Conservation (phyloP, 2,113 vertebrate genomes). For the Callaeas wilsoni region DNA sequence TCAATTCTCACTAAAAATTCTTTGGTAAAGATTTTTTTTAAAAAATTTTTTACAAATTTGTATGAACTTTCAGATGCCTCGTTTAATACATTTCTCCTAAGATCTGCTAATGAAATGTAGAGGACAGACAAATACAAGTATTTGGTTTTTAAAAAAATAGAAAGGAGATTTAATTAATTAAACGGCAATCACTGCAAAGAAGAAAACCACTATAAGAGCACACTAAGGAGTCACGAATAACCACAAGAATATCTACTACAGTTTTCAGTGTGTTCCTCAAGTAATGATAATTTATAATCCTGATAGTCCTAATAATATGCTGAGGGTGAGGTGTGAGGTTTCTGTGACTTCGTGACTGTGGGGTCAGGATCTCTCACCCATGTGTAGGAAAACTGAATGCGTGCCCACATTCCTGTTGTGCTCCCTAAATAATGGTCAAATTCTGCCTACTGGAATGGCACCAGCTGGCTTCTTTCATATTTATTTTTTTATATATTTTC, state of each 20-base stretch:
- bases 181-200: not conserved
- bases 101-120: slow-evolving; percentile 41
- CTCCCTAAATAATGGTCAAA: not conserved
- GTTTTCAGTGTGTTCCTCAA: slow-evolving; percentile 45
- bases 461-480: not conserved
- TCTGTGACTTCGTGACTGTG: not conserved
- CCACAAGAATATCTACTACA: slow-evolving; percentile 20
- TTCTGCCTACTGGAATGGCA: not conserved
- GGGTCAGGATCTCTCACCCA: not conserved
- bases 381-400: not conserved
- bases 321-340: not conserved
- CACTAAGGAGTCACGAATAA: not conserved
- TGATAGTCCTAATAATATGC: not conserved
- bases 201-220: slow-evolving; percentile 44
- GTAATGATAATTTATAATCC: slow-evolving; percentile 43
- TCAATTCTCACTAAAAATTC: slow-evolving; percentile 20
- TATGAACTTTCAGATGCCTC: slow-evolving; percentile 35
- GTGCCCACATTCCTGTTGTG: not conserved
- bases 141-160: not conserved
- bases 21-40: slow-evolving; percentile 27
- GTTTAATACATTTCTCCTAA: slow-evolving; percentile 47
- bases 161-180: not conserved
- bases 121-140: slow-evolving; percentile 10
- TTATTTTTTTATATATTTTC: not conserved
- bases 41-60: not conserved